phyloP scores from a whole-genome alignment of 2,888 invertebrate species.

The Amiota minor region DNA sequence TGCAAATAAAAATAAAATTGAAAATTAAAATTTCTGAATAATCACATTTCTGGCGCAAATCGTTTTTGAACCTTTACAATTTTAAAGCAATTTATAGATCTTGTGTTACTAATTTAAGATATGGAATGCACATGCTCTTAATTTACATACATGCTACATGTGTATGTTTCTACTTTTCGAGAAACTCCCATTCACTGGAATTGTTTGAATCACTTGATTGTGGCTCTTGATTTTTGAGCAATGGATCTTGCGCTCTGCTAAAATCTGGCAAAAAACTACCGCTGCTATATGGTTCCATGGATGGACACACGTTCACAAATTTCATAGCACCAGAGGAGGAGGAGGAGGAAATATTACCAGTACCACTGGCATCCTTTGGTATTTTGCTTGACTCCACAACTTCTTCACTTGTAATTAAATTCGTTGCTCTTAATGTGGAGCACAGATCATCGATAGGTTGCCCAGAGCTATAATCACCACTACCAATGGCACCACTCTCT shows the following conservation, averaged over 20 bases:
- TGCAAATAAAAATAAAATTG: constrained; percentile 6
- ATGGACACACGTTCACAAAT: constrained; percentile 57
- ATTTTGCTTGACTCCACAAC: not conserved
- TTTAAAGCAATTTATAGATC: not conserved
- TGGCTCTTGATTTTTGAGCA: constrained; percentile 40
- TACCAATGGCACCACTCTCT: constrained; percentile 11
- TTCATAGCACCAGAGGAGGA: constrained; percentile 37
- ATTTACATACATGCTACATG: too few species aligned
- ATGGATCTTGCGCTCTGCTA: constrained; percentile 57
- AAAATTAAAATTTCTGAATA: constrained; percentile 24
- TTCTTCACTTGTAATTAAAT: constrained; percentile 17
- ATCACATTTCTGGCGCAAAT: constrained; percentile 46
- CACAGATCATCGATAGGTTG: constrained; percentile 63
- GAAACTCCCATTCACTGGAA: constrained; percentile 72
- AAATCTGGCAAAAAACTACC: constrained; percentile 66
- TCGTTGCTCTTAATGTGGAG: constrained; percentile 42
- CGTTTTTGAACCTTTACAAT: constrained; percentile 27
- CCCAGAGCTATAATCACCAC: constrained; percentile 47
- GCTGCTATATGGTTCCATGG: constrained; percentile 47
- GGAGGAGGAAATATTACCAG: too few species aligned
- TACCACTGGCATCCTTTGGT: constrained; percentile 31
- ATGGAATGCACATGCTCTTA: not conserved
- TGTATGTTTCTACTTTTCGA: constrained; percentile 60
- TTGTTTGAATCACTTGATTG: constrained; percentile 59
- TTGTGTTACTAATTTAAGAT: not conserved